Evolutionary conservation across 92 coral and sea anemone species (phyloP), one percentile per base, ranked within the genome.

Genomic region (Palythoa grandiflora): DNA sequence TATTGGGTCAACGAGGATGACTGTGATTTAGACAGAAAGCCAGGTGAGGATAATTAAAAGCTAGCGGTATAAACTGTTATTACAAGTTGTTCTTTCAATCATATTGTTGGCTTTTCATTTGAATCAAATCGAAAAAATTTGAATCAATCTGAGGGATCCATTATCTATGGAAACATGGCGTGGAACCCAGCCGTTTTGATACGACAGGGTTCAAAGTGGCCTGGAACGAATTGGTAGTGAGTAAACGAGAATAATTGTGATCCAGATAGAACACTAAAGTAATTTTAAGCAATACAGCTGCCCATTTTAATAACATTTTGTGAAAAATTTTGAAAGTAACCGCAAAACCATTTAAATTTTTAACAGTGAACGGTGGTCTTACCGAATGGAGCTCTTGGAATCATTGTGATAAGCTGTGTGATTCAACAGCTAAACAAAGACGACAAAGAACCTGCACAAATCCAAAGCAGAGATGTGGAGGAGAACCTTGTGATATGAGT

Each of bases 161-260:
- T 53, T 53, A 53, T 53, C 1, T 53, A 53, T 1, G 59, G 89
- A 28, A 90, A 84, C 12, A 81, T 78, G n/a, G 88, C 90, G 12
- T 83, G 83, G 71, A 16, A 54, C 13, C 96, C 96, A 16, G 93
- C 96, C 3, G 71, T 88, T 38, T 93, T 93, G 93, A 94, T 89
- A 13, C 51, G 88, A 65, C 59, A 73, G 50, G 93, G 93, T 1
- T 87, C 84, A 10, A 37, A 87, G 12, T 63, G 74, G 55, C 96
- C 96, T 7, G 96, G 96, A 0, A 89, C 88, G 1, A 94, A 91
- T 48, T 94, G 96, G 96, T 94, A 92, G 78, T 94, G 96, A 94
- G 92, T 94, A 15, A 94, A 94, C 61, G 96, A 94, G 68, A 94
- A 94, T 60, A 94, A 94, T 71, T 94, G 96, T 85, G 94, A 89